Evolutionary conservation across 2,113 vertebrate species (phyloP), one percentile per base, ranked within the genome.

Genomic region (Percina caprodes): DNA sequence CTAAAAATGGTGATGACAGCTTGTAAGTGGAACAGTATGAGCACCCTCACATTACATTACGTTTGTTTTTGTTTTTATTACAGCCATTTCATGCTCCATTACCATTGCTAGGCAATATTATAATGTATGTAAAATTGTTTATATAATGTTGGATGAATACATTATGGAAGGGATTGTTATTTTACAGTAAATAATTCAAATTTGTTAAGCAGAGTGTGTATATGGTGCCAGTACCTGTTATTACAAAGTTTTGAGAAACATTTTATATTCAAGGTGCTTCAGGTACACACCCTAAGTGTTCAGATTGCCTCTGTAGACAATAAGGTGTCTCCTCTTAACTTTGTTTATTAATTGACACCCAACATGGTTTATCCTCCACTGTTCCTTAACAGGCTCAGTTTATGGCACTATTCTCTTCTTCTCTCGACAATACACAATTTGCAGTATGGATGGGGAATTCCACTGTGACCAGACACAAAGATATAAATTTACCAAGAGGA

Each of bases 361-460:
- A 26, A 21, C 42, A 42, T 26, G 33, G 16, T 18, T 35, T 1
- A 7, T 16, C 23, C 23, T 30, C 6, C 54, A 7, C 18, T 5
- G 4, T 15, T 42, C 3, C 5, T 46, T 23, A 6, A 19, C 14
- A 23, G 13, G 52, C 24, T 14, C n/a, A 19, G 35, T 26, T 67
- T 13, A 66, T 30, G 33, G 19, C 4, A 23, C 19, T 10, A 9
- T 23, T 26, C 13, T 52, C 1, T 5, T 67, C 24, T 56, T 60
- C 24, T 33, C 3, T 26, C 6, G n/a, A 74, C 45, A 35, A 21
- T 30, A 54, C 10, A 77, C 49, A 51, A 35, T 55, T 24, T 3
- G 18, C 42, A 30, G 8, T 9, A 23, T 49, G 59, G 46, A 60
- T 51, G 77, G 46, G 83, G 4, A 86, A 67, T 48, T 86, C 66